Conservation (phyloP, 2,888 invertebrate species). For the Acanthosoma haemorrhoidale region DNA sequence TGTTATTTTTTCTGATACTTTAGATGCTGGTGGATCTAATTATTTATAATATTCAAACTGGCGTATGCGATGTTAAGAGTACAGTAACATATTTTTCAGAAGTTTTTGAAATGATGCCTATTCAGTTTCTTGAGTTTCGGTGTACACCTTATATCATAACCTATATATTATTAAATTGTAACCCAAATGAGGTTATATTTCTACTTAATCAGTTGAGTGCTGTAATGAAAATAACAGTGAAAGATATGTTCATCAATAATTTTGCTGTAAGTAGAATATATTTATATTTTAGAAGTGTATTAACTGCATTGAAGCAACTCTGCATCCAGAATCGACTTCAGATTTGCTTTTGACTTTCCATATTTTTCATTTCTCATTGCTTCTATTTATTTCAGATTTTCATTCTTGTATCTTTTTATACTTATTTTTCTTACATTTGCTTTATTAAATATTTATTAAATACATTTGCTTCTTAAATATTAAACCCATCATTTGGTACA, state of each 20-base stretch:
- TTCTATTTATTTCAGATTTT: too few relatives aligned
- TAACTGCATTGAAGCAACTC: too few relatives aligned
- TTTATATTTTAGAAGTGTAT: too few relatives aligned
- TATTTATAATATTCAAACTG: not conserved
- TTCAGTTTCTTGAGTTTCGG: not conserved
- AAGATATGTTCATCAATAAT: not conserved
- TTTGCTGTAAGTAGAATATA: constrained; percentile 1
- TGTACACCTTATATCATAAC: not conserved
- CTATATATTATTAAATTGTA: constrained; percentile 9
- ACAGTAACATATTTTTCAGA: not conserved
- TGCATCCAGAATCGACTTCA: too few relatives aligned
- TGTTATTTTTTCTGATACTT: constrained; percentile 13
- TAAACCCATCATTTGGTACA: too few relatives aligned
- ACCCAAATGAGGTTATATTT: not conserved
- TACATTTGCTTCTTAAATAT: too few relatives aligned
- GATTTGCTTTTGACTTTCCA: too few relatives aligned
- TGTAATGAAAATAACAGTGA: not conserved
- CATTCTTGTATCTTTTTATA: too few relatives aligned
- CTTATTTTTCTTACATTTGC: too few relatives aligned
- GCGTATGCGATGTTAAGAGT: not conserved
- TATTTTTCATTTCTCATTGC: too few relatives aligned
- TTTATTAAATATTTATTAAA: too few relatives aligned
- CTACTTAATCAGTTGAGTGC: not conserved
- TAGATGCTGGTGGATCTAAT: not conserved
- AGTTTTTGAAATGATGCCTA: not conserved